A percentile compares a stretch with the other conserved stretches of the same genome.
phyloP scores from a whole-genome alignment of 1,140 invertebrate genomes.

The Ceratina calcarata region DNA sequence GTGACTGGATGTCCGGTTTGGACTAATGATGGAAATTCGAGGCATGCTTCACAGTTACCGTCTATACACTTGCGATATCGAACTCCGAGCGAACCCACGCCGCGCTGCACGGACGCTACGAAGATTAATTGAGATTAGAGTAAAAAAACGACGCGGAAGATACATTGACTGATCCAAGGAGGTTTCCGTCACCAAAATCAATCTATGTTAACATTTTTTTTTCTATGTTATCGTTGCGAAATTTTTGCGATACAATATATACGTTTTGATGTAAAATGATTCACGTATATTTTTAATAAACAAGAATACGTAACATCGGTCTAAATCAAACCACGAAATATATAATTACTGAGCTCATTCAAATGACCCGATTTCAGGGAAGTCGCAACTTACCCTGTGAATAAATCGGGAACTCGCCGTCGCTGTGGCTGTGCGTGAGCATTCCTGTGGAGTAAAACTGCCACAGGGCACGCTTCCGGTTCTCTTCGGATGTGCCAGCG shows the following conservation, averaged over 20 bases:
- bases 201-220: too few species aligned
- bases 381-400: constrained; percentile 75
- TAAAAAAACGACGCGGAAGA: background rate
- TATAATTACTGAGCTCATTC: too few species aligned
- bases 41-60: background rate
- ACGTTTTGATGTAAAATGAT: too few species aligned
- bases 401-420: constrained; percentile 90
- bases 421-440: constrained; percentile 90
- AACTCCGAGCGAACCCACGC: background rate
- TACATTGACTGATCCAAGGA: background rate
- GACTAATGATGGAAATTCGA: constrained; percentile 46
- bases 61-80: background rate
- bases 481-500: constrained; percentile 65
- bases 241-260: too few species aligned
- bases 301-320: too few species aligned
- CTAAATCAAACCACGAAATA: too few species aligned
- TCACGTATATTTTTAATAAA: too few species aligned
- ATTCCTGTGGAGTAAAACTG: constrained; percentile 80
- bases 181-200: background rate
- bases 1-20: constrained; percentile 17
- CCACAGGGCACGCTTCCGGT: constrained; percentile 71
- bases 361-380: too few species aligned
- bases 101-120: too few species aligned
- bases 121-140: constrained; percentile 3
- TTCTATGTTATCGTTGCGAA: too few species aligned